Conservation (phyloP, 2,797 vertebrate species). For the Silurus lanzhouensis region DNA sequence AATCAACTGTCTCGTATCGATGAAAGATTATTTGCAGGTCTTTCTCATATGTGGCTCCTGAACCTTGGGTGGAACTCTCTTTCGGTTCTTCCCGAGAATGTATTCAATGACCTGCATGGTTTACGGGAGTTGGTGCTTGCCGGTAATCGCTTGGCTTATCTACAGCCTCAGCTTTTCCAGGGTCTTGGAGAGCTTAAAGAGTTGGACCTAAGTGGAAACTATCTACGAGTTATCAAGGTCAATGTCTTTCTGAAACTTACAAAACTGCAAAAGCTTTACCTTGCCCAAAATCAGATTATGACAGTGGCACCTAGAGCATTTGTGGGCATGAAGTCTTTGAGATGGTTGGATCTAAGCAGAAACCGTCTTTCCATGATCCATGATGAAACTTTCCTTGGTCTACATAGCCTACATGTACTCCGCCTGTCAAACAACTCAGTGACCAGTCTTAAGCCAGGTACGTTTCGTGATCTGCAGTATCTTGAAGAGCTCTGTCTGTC, state of each 20-base stretch:
- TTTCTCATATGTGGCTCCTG: conserved; percentile 89
- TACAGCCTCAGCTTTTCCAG: conserved; percentile 89
- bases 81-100: conserved; percentile 83
- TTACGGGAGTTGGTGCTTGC: conserved; percentile 88
- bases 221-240: conserved; percentile 85
- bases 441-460: conserved; percentile 76
- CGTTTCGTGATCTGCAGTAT: conserved; percentile 91
- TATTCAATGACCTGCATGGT: conserved; percentile 84
- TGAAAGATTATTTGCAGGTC: conserved; percentile 85
- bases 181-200: conserved; percentile 89
- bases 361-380: conserved; percentile 83
- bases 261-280: conserved; percentile 92
- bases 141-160: conserved; percentile 88
- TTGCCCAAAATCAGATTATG: conserved; percentile 87
- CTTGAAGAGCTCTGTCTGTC: conserved; percentile 90
- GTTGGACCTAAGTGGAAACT: conserved; percentile 88
- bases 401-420: conserved; percentile 87
- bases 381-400: conserved; percentile 88
- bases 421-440: conserved; percentile 91
- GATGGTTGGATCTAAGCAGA: conserved; percentile 94
- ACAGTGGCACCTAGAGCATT: conserved; percentile 88
- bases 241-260: conserved; percentile 87
- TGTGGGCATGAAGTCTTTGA: conserved; percentile 86
- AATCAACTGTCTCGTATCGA: conserved; percentile 88
- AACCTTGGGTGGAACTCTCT: conserved; percentile 93